phyloP scores from a whole-genome alignment of 1,140 invertebrate species.

The Lepeophtheirus salmonis region DNA sequence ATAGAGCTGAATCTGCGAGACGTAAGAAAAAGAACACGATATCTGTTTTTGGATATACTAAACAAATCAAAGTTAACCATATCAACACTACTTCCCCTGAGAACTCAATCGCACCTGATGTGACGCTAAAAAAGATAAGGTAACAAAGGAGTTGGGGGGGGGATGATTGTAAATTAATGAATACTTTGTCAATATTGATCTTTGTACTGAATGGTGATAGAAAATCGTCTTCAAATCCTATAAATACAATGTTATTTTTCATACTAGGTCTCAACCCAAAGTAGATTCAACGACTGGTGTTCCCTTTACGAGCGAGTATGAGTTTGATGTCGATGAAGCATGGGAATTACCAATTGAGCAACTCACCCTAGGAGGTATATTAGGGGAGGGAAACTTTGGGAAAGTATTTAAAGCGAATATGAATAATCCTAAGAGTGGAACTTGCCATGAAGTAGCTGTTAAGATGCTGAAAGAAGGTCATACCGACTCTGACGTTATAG shows the following conservation, averaged over 20 bases:
- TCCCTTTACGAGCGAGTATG: neutral
- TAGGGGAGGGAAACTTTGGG: slow-evolving; percentile 93
- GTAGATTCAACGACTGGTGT: neutral
- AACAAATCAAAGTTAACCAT: neutral
- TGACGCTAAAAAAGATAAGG: neutral
- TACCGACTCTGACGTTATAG: slow-evolving; percentile 34
- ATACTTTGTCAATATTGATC: too few relatives aligned
- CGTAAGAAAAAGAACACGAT: neutral
- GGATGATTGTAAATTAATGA: too few relatives aligned
- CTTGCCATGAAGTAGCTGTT: slow-evolving; percentile 10
- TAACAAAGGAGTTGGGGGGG: too few relatives aligned
- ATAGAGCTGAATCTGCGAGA: neutral
- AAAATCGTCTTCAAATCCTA: too few relatives aligned
- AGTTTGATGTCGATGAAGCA: neutral
- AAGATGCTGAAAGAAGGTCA: slow-evolving; percentile 28
- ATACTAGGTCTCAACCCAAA: neutral
- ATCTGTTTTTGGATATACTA: neutral
- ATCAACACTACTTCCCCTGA: neutral
- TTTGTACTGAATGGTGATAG: too few relatives aligned
- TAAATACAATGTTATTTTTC: too few relatives aligned
- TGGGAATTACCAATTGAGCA: slow-evolving; percentile 94
- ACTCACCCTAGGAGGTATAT: slow-evolving; percentile 78
- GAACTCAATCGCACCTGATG: neutral
- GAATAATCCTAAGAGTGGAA: neutral
- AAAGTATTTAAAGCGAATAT: slow-evolving; percentile 78